These are phyloP conservation scores for Kryptolebias marmoratus DNA, from an alignment of 2,113 vertebrate genomes.

Conservation along the genomic window DNA sequence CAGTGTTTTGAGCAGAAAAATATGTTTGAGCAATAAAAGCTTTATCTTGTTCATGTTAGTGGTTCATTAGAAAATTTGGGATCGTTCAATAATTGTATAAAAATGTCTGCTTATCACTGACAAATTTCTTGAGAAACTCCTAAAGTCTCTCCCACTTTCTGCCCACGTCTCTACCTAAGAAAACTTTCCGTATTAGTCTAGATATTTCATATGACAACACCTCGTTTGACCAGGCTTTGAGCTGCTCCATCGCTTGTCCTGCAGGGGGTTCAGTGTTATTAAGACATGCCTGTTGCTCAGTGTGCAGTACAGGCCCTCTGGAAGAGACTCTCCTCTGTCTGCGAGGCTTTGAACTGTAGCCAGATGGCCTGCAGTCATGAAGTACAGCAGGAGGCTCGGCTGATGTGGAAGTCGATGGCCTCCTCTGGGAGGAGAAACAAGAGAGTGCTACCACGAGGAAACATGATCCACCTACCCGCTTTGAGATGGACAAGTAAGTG, in stretches of 20 bases:
- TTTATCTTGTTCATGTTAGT: not conserved
- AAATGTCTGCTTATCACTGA: too few species aligned
- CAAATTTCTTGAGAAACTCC: not conserved
- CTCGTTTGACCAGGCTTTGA: constrained; percentile 23
- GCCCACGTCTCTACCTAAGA: not conserved
- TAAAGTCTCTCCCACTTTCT: not conserved
- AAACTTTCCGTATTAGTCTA: not conserved
- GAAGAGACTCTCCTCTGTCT: constrained; percentile 37
- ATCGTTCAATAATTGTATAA: not conserved
- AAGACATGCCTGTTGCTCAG: constrained; percentile 32
- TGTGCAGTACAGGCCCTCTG: constrained; percentile 43
- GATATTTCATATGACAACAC: constrained; percentile 19
- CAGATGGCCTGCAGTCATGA: constrained; percentile 61
- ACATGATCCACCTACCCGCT: constrained; percentile 25
- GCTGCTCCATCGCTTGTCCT: constrained; percentile 20
- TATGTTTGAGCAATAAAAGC: not conserved
- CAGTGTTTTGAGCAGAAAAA: constrained; percentile 4
- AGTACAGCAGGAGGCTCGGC: constrained; percentile 43
- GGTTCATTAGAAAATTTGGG: not conserved
- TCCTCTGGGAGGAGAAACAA: constrained; percentile 56
- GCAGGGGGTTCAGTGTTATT: constrained; percentile 38
- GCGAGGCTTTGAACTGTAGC: constrained; percentile 55
- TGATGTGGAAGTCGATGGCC: constrained; percentile 54
- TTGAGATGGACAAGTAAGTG: constrained; percentile 35
- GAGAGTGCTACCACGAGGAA: constrained; percentile 43